These are phyloP conservation scores for Pyrrhosoma nymphula DNA, from an alignment of 2,888 invertebrate genomes.

Conservation along the genomic window DNA sequence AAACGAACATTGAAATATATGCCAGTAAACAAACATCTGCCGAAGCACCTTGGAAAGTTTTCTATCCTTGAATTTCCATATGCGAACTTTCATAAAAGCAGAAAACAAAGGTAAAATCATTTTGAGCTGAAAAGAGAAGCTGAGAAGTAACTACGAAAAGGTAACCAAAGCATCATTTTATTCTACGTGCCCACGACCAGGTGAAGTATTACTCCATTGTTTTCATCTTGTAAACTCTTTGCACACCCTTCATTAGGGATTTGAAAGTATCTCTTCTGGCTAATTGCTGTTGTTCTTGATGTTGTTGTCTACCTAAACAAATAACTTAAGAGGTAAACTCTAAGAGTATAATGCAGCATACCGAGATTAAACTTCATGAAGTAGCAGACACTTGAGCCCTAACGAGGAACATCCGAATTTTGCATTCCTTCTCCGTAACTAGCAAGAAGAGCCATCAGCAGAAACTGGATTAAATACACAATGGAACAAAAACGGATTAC, in stretches of 20 bases:
- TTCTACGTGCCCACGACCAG: no score
- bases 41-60: no score
- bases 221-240: not conserved
- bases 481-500: not conserved
- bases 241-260: not conserved
- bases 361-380: not conserved
- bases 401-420: not conserved
- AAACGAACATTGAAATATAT: no score
- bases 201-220: no score
- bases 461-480: not conserved
- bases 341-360: not conserved
- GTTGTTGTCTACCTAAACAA: not conserved
- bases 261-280: not conserved
- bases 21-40: no score
- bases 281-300: not conserved
- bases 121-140: no score
- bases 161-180: no score
- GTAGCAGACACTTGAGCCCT: not conserved
- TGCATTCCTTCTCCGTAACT: not conserved
- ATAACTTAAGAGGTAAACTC: not conserved
- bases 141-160: no score
- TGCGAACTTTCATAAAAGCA: no score
- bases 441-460: not conserved
- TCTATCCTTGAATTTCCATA: no score
- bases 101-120: no score